Base-by-base conservation (phyloP, 2,888 invertebrate genomes). In the Chymomyza caudatula region DNA sequence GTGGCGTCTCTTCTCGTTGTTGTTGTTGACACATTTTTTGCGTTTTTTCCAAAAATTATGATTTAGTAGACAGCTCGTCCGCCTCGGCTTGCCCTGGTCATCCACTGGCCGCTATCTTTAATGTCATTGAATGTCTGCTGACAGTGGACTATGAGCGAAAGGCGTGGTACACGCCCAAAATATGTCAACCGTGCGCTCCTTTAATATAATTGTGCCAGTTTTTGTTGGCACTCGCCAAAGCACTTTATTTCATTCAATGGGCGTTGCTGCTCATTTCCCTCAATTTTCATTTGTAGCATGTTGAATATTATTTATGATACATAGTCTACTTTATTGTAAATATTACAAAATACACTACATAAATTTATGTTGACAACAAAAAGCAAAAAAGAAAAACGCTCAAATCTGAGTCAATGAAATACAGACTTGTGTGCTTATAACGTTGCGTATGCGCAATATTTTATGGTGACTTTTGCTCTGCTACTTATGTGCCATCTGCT, bases 71-170 rank as follows among this genome's bases (percentile, higher is more conserved):
- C 13, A 11, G 19, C 19, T 51, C 13, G 20, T 2, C 22, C 20
- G 13, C 51, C 23, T 20, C 20, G 51, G 13, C 13, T 69, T 11
- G 47, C 43, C 5, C 13, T 15, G 15, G 61, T 59, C 23, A 17
- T 57, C 52, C 49, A 23, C 55, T 44, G 15, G 37, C n/a, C 47
- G 23, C 23, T 13, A 65, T 68, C 66, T 71, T 63, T 71, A 71
- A 68, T 71, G 85, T 70, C 80, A 80, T 73, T 83, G 84, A 85
- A 69, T 70, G 85, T 78, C 84, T 81, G 84, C 73, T 73, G 78
- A 85, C 83, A 82, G 71, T 44, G 44, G 5, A 6, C 37, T 6
- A 37, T 19, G 47, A 47, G n/a, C 11, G 17, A 2, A 15, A 15
- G 47, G 17, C 17, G 5, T 17, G 37, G 15, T 19, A 4, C 22